Evolutionary conservation across 2,113 vertebrate species (phyloP).

Genomic region (Spermophilus dauricus): DNA sequence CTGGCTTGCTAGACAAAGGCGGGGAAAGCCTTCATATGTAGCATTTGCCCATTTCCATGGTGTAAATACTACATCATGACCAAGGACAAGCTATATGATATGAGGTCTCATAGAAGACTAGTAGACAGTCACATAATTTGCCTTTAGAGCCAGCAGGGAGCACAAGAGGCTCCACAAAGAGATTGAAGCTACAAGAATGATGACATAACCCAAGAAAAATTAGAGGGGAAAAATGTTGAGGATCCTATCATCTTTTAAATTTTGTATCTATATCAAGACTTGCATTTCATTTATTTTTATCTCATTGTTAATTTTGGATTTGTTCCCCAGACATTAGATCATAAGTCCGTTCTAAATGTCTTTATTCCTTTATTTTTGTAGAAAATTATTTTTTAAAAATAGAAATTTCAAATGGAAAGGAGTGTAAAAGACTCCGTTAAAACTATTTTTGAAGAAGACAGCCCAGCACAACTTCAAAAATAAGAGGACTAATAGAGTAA

Average conservation of each 20-base stretch:
- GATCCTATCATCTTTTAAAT: not conserved
- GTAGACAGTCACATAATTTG: not conserved
- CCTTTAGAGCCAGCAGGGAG: not conserved
- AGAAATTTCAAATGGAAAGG: not conserved
- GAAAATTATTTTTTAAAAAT: not conserved
- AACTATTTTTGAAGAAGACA: not conserved
- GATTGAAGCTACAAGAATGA: not conserved
- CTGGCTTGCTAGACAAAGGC: not conserved
- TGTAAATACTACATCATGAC: not conserved
- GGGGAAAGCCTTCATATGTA: not conserved
- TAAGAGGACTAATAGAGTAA: not conserved
- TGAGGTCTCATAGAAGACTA: not conserved
- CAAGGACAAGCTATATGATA: not conserved
- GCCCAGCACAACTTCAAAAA: not conserved
- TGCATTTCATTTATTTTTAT: conserved; percentile 3
- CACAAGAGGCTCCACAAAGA: not conserved
- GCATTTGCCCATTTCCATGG: not conserved
- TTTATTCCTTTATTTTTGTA: conserved; percentile 26
- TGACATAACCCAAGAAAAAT: not conserved
- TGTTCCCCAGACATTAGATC: conserved; percentile 19
- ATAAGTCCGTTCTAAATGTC: not conserved
- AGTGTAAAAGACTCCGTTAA: not conserved
- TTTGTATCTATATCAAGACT: not conserved
- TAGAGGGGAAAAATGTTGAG: not conserved
- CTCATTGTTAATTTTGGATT: conserved; percentile 20